Evolutionary conservation across 30 jellyfish, hydroid and myxozoan genomes (phyloP).

Genomic region (Pelagia noctiluca): DNA sequence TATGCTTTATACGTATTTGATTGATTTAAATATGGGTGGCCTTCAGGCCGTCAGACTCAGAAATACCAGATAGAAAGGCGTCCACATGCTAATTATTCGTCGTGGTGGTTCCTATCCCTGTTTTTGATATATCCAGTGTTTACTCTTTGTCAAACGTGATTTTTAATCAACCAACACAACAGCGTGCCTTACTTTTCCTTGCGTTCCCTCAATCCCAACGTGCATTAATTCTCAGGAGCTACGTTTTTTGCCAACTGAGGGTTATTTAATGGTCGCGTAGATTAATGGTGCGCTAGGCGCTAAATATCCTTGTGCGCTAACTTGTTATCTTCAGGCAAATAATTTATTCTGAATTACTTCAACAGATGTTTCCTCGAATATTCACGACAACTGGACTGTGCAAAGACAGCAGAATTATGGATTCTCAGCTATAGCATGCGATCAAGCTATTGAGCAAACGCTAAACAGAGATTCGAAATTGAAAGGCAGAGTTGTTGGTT

Average conservation of each 20-base stretch:
- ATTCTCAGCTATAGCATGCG: constrained; percentile 71
- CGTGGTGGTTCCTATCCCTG: constrained; percentile 1
- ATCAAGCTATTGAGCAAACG: constrained; percentile 71
- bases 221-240: neutral
- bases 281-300: constrained; percentile 7
- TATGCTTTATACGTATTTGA: constrained; percentile 14
- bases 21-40: neutral
- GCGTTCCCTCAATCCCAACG: constrained; percentile 1
- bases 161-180: neutral
- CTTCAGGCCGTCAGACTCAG: constrained; percentile 1
- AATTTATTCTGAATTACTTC: neutral
- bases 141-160: neutral
- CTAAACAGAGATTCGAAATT: constrained; percentile 68
- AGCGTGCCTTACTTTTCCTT: constrained; percentile 2
- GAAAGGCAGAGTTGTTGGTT: constrained; percentile 73
- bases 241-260: neutral
- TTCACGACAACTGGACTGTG: constrained; percentile 71
- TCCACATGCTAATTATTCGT: neutral
- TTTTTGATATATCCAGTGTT: neutral
- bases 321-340: constrained; percentile 1
- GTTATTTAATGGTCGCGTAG: neutral
- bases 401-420: constrained; percentile 64
- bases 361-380: constrained; percentile 32
- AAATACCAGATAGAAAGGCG: constrained; percentile 8
- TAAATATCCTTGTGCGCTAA: neutral